Evolutionary conservation across 2,113 vertebrate genomes (phyloP).

Genomic region (Melanotaenia duboulayi): DNA sequence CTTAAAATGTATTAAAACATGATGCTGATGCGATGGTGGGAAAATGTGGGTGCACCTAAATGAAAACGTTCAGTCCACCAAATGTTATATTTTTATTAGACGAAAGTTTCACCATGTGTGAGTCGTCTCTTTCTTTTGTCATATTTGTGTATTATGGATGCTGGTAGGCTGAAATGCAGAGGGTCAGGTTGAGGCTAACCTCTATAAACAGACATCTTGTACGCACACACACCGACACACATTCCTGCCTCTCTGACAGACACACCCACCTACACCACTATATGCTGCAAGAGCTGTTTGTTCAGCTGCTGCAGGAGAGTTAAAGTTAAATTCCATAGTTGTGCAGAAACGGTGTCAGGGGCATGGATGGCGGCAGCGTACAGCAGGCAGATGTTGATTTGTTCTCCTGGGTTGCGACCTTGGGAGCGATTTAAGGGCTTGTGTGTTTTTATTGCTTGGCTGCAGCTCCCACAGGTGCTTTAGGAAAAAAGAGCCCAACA

Average conservation of each 20-base stretch:
- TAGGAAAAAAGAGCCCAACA: constrained; percentile 29
- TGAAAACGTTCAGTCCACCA: no score
- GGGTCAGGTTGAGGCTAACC: constrained; percentile 48
- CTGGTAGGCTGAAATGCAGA: constrained; percentile 32
- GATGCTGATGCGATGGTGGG: no score
- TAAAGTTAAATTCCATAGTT: constrained; percentile 48
- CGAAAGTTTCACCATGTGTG: no score
- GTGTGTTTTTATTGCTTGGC: constrained; percentile 72
- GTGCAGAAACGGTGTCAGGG: constrained; percentile 13
- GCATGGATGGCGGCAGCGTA: constrained; percentile 21
- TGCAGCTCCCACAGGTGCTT: constrained; percentile 72
- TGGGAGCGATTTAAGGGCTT: constrained; percentile 68
- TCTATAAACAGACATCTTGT: constrained; percentile 8
- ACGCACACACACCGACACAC: constrained; percentile 4
- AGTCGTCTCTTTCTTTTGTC: background rate
- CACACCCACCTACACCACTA: constrained; percentile 43
- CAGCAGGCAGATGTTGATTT: constrained; percentile 63
- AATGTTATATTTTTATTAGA: no score
- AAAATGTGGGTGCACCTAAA: no score
- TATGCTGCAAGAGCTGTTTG: constrained; percentile 60
- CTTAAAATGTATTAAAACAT: no score
- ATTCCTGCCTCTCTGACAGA: constrained; percentile 17
- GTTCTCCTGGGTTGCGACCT: constrained; percentile 41
- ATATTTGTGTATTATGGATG: constrained; percentile 23
- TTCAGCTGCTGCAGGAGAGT: constrained; percentile 67